phyloP scores from a whole-genome alignment of 2,888 invertebrate species.

The Eumacrocentrus americanus region DNA sequence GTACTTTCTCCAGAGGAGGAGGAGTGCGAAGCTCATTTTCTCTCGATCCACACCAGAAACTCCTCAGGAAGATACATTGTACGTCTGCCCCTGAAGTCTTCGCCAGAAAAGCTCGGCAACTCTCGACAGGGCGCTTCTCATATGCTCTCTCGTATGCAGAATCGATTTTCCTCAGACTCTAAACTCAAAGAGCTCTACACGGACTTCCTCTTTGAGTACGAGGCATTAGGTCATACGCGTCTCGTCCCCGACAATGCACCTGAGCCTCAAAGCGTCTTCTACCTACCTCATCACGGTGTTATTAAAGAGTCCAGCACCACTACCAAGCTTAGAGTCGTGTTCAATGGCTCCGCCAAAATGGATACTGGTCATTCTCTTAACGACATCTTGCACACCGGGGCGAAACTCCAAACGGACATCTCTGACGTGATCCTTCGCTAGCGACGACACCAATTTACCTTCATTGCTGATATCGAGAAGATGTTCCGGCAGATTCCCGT shows the following conservation, averaged over 20 bases:
- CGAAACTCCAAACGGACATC: slow-evolving; percentile 12
- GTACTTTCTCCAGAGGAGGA: too few relatives aligned
- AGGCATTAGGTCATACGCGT: not conserved
- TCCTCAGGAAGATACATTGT: too few relatives aligned
- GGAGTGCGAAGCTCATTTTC: too few relatives aligned
- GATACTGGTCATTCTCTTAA: slow-evolving; percentile 10
- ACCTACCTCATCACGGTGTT: slow-evolving; percentile 20
- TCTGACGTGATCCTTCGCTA: slow-evolving; percentile 12
- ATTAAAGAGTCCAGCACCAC: not conserved
- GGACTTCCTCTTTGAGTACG: not conserved
- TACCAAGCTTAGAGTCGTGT: slow-evolving; percentile 22
- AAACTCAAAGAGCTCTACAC: too few relatives aligned
- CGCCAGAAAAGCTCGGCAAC: too few relatives aligned
- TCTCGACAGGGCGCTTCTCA: too few relatives aligned
- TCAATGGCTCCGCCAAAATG: slow-evolving; percentile 15
- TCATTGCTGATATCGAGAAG: slow-evolving; percentile 16
- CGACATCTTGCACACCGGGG: slow-evolving; percentile 15
- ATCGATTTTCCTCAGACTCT: too few relatives aligned
- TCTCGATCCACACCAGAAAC: too few relatives aligned
- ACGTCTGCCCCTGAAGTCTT: too few relatives aligned
- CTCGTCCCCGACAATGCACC: slow-evolving; percentile 15
- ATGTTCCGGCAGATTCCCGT: slow-evolving; percentile 20
- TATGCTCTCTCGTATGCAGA: too few relatives aligned
- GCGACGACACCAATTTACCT: slow-evolving; percentile 6
- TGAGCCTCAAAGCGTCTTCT: slow-evolving; percentile 15